Evolutionary conservation across 1,140 invertebrate species (phyloP), one percentile per base, ranked within the genome.

Genomic region (Dufourea novaeangliae): DNA sequence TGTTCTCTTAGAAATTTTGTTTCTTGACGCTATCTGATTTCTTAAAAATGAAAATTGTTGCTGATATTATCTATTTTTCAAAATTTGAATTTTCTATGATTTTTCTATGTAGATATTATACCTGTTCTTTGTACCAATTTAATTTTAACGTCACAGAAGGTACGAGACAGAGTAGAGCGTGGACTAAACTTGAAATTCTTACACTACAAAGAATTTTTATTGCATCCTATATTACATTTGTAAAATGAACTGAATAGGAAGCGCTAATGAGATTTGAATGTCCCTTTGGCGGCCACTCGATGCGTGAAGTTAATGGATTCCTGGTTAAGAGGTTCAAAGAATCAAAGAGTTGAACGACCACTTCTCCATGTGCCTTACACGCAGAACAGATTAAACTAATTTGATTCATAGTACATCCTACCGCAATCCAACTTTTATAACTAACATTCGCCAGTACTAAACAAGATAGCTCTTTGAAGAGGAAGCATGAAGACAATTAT

Each of bases 351-450:
- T 75, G 57, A 70, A 82, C 44, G 56, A n/a, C 54, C 64, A 46
- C 25, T 37, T 12, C 11, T 12, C 44, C 50, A 34, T 29, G 14
- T n/a, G 52, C 22, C 46, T 75, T 62, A 72, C 64, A 75, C 66
- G 62, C 57, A 22, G 56, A 74, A 68, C 50, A 61, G 57, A 54
- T 54, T 46, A 59, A 82, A 68, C 22, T 74, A 69, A 82, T 79
- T 82, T 68, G 39, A 20, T 27, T 14, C 22, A 14, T 68, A 12
- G 14, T 25, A 44, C 39, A 39, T 56, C 52, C 34, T 69, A 69
- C 52, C 54, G 25, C 37, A 27, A 8, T 82, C 61, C 64, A 1
- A 32, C 50, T 82, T 56, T 70, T 1, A 25, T 46, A 46, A 46
- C 27, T 20, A 32, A 25, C n/a, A 34, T 68, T 68, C 37, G 12